Conservation (phyloP, 2,113 vertebrate species). For the Otocyon megalotis region DNA sequence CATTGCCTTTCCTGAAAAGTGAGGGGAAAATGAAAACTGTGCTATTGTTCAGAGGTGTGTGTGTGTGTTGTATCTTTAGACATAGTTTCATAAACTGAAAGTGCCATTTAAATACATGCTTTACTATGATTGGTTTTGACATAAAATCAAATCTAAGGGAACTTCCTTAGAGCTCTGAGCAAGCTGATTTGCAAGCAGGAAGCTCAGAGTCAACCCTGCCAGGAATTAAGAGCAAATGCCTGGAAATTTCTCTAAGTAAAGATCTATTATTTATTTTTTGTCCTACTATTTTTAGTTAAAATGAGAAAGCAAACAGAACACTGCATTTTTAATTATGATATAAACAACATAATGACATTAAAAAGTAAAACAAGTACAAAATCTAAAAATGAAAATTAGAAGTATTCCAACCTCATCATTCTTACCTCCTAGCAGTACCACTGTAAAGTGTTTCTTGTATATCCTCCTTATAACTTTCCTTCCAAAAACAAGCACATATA, state of each 20-base stretch:
- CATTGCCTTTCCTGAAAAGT: slow-evolving; percentile 4
- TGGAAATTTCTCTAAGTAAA: not conserved
- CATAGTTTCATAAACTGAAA: slow-evolving; percentile 19
- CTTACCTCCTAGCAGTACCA: not conserved
- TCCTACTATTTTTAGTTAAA: slow-evolving; percentile 40
- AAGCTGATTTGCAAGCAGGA: slow-evolving; percentile 11
- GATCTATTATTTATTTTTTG: not conserved
- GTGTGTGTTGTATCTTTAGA: not conserved
- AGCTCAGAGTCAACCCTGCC: not conserved
- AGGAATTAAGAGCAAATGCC: not conserved
- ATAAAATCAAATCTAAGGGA: slow-evolving; percentile 35
- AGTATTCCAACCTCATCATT: not conserved
- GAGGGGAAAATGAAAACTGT: not conserved
- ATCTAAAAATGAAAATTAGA: slow-evolving; percentile 26
- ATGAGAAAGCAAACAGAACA: not conserved
- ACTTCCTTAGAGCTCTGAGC: not conserved
- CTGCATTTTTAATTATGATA: slow-evolving; percentile 39
- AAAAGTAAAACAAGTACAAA: not conserved
- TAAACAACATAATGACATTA: slow-evolving; percentile 7
- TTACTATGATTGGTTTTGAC: not conserved
- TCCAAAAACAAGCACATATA: slow-evolving; percentile 50
- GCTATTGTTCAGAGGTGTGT: not conserved
- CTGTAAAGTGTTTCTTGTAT: not conserved
- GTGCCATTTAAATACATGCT: not conserved
- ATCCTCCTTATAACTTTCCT: slow-evolving; percentile 21